Evolutionary conservation across 2,888 invertebrate genomes (phyloP), one percentile per base, ranked within the genome.

Genomic region (Acleris cristana): DNA sequence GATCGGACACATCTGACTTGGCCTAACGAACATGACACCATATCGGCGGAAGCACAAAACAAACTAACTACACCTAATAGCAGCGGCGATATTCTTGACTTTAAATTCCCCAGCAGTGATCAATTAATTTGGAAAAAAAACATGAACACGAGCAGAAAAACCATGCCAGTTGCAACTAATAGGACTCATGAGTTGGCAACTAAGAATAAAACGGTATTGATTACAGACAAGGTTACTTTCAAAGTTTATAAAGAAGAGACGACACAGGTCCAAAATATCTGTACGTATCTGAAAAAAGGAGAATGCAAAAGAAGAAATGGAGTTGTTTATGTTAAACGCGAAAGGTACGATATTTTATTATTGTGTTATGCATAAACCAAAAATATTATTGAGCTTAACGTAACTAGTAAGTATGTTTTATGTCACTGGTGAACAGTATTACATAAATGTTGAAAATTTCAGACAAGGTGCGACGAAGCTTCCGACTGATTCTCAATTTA

Each of bases 221-320:
- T 74, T 40, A 73, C 70, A 55, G 70, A 75, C 49, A 75, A 72
- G 73, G 67, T 76, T 26, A 70, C 68, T 62, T 71, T 74, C 67
- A 73, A 76, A 56, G 53, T 62, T 19, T 60, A 72, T 57, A 69
- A 58, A 26, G 49, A 71, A 64, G 30, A 61, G 57, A 53, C 53
- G n/a, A 60, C 63, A 16, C 66, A 78, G 58, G 75, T 81, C 3
- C 84, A 86, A 80, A 80, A 75, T 70, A 84, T 87, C 70, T 89
- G 89, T 64, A 81, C 82, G 6, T 86, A 84, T 70, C 80, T 88
- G 58, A 82, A 78, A 52, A 82, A 82, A 72, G 71, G 70, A 21
- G 81, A 86, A 67, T 91, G 91, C 71, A 71, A 73, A 62, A 73
- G 71, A 40, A 75, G 68, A 21, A 81, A 83, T 21, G 90, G 90